A percentile compares a stretch with the other conserved stretches of the same genome.
Conservation (phyloP, 2,888 invertebrate genomes). For the Drosophila mercatorum region DNA sequence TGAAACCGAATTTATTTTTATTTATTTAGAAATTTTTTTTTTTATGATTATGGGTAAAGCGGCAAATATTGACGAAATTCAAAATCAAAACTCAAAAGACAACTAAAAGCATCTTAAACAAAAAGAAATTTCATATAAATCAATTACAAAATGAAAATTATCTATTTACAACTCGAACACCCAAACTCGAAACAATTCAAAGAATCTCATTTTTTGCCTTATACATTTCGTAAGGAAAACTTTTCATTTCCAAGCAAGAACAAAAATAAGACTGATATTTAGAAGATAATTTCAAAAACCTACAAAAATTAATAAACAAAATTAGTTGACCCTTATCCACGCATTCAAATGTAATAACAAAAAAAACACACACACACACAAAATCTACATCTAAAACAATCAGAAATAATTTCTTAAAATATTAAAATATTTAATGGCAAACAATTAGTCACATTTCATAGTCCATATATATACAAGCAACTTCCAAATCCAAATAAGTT, state of each 20-base stretch:
- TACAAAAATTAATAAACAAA: not conserved
- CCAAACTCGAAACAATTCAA: not conserved
- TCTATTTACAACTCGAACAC: not conserved
- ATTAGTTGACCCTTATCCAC: not conserved
- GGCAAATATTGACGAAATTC: slow-evolving; percentile 21
- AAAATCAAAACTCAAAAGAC: slow-evolving; percentile 14
- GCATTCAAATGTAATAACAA: not conserved
- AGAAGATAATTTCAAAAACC: not conserved
- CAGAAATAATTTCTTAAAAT: not conserved
- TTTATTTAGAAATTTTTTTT: not conserved
- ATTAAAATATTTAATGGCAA: too few species aligned
- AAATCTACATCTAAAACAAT: not conserved
- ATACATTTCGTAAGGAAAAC: not conserved
- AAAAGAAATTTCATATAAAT: not conserved
- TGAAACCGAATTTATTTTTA: slow-evolving; percentile 8
- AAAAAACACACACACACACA: not conserved
- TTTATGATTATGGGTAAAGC: slow-evolving; percentile 2
- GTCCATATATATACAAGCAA: not conserved
- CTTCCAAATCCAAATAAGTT: not conserved
- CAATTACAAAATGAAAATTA: not conserved
- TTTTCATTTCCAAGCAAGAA: not conserved
- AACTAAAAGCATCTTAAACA: not conserved
- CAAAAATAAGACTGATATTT: slow-evolving; percentile 6
- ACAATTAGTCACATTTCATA: not conserved
- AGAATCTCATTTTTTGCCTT: not conserved